Conservation (phyloP, 2,113 vertebrate species). For the Arizona elegans region DNA sequence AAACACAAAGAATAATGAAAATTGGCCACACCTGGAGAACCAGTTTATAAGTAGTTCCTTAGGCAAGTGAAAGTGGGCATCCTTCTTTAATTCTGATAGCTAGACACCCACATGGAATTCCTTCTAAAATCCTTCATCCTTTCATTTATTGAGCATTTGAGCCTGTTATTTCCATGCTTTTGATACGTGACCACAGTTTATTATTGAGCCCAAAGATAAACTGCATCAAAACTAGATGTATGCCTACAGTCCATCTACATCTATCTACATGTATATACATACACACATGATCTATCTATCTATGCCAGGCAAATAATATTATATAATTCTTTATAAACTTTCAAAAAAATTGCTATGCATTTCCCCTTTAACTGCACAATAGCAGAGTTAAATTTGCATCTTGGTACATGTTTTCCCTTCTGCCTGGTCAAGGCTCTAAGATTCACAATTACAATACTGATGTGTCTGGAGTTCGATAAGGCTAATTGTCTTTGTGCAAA, state of each 20-base stretch:
- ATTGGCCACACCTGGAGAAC: background rate
- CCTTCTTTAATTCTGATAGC: background rate
- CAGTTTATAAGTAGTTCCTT: background rate
- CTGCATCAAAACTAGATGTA: background rate
- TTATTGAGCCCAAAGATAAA: background rate
- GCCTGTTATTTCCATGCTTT: background rate
- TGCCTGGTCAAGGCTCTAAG: background rate
- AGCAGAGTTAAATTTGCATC: background rate
- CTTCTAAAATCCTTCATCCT: background rate
- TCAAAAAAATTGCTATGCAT: background rate
- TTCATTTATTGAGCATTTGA: background rate
- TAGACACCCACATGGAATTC: background rate
- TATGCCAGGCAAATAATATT: background rate
- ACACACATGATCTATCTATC: background rate
- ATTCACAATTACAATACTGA: background rate
- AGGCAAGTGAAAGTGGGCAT: background rate
- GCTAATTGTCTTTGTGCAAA: background rate
- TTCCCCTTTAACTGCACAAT: background rate
- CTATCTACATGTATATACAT: background rate
- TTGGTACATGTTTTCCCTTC: background rate
- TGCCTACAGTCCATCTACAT: background rate
- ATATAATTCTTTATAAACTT: background rate
- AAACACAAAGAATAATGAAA: background rate
- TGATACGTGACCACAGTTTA: background rate
- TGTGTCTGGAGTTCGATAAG: background rate